These are phyloP conservation scores for Lydus trimaculatus DNA, from an alignment of 2,888 invertebrate genomes.

Conservation along the genomic window DNA sequence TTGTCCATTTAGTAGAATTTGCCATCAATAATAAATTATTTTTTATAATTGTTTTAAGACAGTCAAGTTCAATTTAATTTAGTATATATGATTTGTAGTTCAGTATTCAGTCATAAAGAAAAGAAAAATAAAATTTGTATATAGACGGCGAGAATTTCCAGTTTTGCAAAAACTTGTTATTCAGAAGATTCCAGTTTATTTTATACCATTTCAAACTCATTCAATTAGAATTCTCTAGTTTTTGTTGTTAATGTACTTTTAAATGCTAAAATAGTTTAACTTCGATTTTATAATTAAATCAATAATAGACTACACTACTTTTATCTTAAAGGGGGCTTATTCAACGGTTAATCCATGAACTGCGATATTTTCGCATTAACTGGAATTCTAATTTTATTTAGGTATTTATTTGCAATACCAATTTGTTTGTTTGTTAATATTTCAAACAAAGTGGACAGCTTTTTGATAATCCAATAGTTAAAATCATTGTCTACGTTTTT, in stretches of 20 bases:
- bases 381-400: neutral
- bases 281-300: slow-evolving; percentile 4
- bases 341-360: neutral
- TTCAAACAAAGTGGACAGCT: neutral
- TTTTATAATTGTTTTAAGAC: neutral
- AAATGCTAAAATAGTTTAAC: neutral
- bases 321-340: neutral
- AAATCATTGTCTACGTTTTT: neutral
- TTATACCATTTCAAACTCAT: slow-evolving; percentile 2
- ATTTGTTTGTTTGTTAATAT: neutral
- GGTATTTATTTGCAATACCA: neutral
- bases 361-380: neutral
- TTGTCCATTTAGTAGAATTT: too few species aligned
- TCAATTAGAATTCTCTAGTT: slow-evolving; percentile 10
- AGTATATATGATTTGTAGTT: neutral
- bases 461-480: neutral
- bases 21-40: neutral
- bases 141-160: neutral
- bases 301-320: neutral
- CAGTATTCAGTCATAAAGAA: neutral
- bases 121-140: neutral
- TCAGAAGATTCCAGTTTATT: slow-evolving; percentile 5
- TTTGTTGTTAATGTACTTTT: slow-evolving; percentile 7
- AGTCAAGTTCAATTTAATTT: neutral
- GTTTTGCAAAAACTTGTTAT: neutral